phyloP scores from a whole-genome alignment of 2,888 invertebrate genomes.

The Leucoptera coffeella region DNA sequence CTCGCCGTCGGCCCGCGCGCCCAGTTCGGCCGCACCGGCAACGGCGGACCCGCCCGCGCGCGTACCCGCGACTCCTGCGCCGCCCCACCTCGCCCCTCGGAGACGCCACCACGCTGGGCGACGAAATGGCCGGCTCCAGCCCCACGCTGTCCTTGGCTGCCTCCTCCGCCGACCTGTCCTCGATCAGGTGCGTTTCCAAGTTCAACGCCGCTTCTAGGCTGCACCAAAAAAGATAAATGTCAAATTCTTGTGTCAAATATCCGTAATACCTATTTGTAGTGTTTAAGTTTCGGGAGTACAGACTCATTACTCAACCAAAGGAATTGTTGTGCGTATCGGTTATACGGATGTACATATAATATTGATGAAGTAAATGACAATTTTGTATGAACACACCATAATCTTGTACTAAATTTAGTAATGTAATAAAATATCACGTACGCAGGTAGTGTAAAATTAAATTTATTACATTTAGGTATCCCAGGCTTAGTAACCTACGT shows the following conservation, averaged over 20 bases:
- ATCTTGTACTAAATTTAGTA: no score
- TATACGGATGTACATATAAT: no score
- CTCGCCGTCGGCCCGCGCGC: slow-evolving; percentile 35
- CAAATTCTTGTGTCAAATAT: neutral
- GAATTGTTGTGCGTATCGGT: no score
- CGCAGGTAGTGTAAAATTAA: no score
- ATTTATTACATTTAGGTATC: no score
- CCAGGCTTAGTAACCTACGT: no score
- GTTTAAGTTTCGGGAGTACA: no score
- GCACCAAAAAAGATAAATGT: slow-evolving; percentile 5
- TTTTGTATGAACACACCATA: neutral
- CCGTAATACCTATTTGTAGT: no score
- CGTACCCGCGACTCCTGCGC: slow-evolving; percentile 29
- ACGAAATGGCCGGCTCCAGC: slow-evolving; percentile 10
- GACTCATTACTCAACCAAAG: no score
- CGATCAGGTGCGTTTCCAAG: slow-evolving; percentile 36
- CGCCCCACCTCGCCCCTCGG: slow-evolving; percentile 22
- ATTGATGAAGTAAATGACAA: no score
- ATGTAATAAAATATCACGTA: no score
- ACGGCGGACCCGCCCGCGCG: slow-evolving; percentile 24
- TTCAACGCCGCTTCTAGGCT: slow-evolving; percentile 34
- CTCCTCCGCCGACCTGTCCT: slow-evolving; percentile 30
- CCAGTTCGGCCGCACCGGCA: slow-evolving; percentile 41
- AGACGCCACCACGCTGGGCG: slow-evolving; percentile 10
- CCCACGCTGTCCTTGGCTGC: slow-evolving; percentile 11